These are phyloP conservation scores for Siniperca chuatsi DNA, from an alignment of 2,113 vertebrate species.

Conservation along the genomic window DNA sequence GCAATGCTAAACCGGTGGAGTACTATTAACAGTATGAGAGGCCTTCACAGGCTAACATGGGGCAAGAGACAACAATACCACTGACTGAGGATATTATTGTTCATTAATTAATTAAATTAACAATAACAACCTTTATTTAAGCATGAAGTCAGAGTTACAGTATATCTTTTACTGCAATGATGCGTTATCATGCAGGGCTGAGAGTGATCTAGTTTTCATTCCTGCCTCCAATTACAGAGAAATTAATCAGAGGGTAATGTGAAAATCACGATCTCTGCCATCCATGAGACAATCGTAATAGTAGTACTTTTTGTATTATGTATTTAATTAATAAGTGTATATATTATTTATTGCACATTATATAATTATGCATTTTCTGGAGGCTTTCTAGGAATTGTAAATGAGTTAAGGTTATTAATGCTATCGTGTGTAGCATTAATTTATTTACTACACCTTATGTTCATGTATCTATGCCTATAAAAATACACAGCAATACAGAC, in stretches of 20 bases:
- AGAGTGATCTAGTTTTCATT: too few species aligned
- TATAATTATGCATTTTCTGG: not conserved
- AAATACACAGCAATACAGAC: not conserved
- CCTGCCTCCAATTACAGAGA: not conserved
- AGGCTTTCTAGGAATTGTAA: not conserved
- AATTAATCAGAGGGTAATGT: not conserved
- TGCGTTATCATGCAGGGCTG: too few species aligned
- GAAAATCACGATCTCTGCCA: not conserved
- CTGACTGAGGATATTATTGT: too few species aligned
- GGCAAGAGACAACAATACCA: too few species aligned
- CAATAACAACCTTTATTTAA: too few species aligned
- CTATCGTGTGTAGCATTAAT: not conserved
- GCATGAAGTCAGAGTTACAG: too few species aligned
- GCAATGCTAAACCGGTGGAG: too few species aligned
- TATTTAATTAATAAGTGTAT: not conserved
- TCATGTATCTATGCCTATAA: not conserved
- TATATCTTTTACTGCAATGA: too few species aligned
- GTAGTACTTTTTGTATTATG: too few species aligned
- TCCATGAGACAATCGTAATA: not conserved
- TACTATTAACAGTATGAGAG: too few species aligned
- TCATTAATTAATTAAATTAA: too few species aligned
- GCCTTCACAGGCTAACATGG: too few species aligned
- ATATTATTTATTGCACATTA: not conserved
- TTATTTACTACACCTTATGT: not conserved
- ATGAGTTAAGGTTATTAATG: not conserved